Conservation (phyloP, 2,888 invertebrate genomes). For the Cantharis lateralis region DNA sequence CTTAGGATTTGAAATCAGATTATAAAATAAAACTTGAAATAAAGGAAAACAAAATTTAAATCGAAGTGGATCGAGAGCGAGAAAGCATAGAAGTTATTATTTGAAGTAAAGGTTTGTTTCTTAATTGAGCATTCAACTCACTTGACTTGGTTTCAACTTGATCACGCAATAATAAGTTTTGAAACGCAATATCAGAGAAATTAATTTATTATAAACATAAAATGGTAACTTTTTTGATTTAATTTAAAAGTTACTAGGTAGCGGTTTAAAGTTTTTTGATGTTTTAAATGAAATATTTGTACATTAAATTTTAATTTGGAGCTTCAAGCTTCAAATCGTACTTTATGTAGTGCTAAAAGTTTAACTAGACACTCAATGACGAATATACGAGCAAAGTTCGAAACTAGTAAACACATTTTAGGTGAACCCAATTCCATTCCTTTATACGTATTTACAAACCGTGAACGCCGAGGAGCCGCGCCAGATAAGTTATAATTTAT, state of each 20-base stretch:
- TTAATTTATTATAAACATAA: slow-evolving; percentile 4
- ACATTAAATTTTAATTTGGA: slow-evolving; percentile 30
- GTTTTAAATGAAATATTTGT: slow-evolving; percentile 14
- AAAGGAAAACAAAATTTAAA: background rate
- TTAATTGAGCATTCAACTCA: slow-evolving; percentile 32
- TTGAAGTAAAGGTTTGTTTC: slow-evolving; percentile 21
- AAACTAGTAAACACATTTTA: slow-evolving; percentile 38
- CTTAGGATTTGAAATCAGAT: background rate
- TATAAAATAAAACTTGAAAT: background rate
- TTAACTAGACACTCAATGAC: slow-evolving; percentile 35
- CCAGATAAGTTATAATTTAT: slow-evolving; percentile 32
- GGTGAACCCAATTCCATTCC: slow-evolving; percentile 33
- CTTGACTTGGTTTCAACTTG: slow-evolving; percentile 7
- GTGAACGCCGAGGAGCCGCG: slow-evolving; percentile 25
- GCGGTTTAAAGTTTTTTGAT: background rate
- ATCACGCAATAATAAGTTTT: background rate
- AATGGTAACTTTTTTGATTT: background rate
- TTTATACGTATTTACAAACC: slow-evolving; percentile 34
- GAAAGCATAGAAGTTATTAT: background rate
- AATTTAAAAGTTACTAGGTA: background rate
- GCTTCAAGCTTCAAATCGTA: slow-evolving; percentile 22
- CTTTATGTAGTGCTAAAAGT: slow-evolving; percentile 29
- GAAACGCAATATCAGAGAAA: background rate
- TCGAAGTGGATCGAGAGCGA: background rate
- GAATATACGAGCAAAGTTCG: slow-evolving; percentile 32